Conservation (phyloP, 2,888 invertebrate genomes). For the Machimus atricapillus region DNA sequence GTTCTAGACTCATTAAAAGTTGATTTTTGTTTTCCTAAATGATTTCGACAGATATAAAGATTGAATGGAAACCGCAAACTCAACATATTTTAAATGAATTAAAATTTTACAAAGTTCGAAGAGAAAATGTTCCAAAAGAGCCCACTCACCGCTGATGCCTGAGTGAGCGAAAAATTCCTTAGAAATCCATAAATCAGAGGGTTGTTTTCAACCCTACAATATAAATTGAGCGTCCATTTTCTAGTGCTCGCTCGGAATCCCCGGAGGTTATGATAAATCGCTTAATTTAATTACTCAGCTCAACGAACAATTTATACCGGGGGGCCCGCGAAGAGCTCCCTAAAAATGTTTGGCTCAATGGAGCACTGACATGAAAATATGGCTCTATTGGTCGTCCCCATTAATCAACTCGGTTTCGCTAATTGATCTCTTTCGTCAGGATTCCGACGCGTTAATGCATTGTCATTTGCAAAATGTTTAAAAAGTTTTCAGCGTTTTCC, state of each 20-base stretch:
- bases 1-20: not conserved
- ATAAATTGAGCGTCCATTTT: constrained; percentile 13
- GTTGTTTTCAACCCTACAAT: not conserved
- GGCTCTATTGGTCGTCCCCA: not conserved
- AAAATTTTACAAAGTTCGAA: not conserved
- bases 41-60: not conserved
- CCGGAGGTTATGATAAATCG: constrained; percentile 34
- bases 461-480: not conserved
- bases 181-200: constrained; percentile 8
- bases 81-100: not conserved
- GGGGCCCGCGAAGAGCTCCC: not conserved
- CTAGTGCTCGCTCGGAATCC: not conserved
- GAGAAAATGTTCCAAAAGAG: not conserved
- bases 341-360: constrained; percentile 4
- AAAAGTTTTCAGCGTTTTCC: not conserved
- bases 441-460: not conserved
- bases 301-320: constrained; percentile 27
- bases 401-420: not conserved
- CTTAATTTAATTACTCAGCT: constrained; percentile 36
- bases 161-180: not conserved
- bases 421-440: not conserved
- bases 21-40: not conserved
- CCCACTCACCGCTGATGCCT: not conserved
- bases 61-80: not conserved
- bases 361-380: constrained; percentile 19